Percentiles rank a stretch among this genome's conserved stretches.
Conservation (phyloP, 2,888 invertebrate genomes). For the Megaustenia siamemsis region DNA sequence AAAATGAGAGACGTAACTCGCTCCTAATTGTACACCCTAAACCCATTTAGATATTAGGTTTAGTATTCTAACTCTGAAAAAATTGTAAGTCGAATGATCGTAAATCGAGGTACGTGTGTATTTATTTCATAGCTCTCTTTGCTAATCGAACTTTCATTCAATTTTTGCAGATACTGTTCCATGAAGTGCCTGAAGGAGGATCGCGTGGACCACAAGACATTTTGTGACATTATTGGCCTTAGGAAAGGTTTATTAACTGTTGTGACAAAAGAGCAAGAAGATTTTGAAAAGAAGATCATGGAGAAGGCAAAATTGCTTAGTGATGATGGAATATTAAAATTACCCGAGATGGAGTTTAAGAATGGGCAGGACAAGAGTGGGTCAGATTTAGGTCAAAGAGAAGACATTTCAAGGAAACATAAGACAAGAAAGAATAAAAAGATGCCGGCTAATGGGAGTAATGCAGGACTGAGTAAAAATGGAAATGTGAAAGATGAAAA, state of each 20-base stretch:
- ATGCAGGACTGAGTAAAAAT: background rate
- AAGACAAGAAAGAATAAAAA: background rate
- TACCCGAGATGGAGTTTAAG: background rate
- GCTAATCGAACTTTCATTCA: background rate
- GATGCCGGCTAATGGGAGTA: background rate
- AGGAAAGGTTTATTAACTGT: background rate
- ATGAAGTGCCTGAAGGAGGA: constrained; percentile 14
- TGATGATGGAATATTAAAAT: background rate
- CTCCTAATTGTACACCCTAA: too few relatives aligned
- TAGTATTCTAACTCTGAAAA: too few relatives aligned
- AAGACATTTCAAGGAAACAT: background rate
- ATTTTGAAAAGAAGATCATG: background rate
- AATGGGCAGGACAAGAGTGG: background rate
- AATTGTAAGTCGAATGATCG: too few relatives aligned
- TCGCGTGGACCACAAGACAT: background rate
- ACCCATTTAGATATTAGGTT: too few relatives aligned
- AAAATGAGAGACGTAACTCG: too few relatives aligned
- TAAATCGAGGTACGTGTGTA: too few relatives aligned
- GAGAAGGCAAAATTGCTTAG: background rate
- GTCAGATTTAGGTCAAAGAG: background rate
- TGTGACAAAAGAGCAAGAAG: background rate
- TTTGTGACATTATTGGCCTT: background rate
- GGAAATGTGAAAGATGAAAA: background rate
- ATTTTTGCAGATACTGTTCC: constrained; percentile 23
- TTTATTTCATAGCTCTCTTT: too few relatives aligned